These are phyloP conservation scores for Agriopis leucophaearia DNA, from an alignment of 2,888 invertebrate species.

Conservation along the genomic window DNA sequence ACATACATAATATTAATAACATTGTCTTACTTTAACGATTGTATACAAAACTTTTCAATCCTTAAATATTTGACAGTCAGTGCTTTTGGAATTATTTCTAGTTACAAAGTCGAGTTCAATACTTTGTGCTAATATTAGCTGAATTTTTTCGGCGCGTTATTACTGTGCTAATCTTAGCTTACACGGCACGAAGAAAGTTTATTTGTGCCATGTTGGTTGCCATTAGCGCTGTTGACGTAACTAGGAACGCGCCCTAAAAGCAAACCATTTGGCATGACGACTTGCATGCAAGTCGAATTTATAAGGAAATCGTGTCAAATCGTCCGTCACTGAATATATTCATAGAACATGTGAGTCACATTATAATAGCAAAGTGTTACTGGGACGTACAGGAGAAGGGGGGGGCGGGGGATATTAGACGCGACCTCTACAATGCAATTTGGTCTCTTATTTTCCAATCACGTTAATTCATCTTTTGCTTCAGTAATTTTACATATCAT, in stretches of 20 bases:
- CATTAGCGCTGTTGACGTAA: no score
- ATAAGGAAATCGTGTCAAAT: no score
- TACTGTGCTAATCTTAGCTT: no score
- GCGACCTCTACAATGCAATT: constrained; percentile 7
- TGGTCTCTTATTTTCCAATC: background rate
- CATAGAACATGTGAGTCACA: no score
- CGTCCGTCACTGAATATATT: background rate
- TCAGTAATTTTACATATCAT: background rate
- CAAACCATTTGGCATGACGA: no score
- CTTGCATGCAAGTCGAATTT: no score
- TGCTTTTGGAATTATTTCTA: background rate
- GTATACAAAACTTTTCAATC: constrained; percentile 13
- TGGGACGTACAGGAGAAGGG: background rate
- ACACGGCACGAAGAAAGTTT: no score
- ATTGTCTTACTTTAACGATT: constrained; percentile 1
- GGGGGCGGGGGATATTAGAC: background rate
- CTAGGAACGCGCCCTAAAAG: no score
- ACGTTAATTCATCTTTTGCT: background rate
- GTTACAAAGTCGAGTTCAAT: background rate
- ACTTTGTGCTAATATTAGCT: no score
- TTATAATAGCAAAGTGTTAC: background rate
- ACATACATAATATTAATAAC: constrained; percentile 12
- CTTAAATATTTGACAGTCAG: background rate
- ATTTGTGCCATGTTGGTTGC: no score
- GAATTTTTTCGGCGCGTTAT: no score